phyloP scores from a whole-genome alignment of 2,797 vertebrate species.

The Coregonus suidteri region DNA sequence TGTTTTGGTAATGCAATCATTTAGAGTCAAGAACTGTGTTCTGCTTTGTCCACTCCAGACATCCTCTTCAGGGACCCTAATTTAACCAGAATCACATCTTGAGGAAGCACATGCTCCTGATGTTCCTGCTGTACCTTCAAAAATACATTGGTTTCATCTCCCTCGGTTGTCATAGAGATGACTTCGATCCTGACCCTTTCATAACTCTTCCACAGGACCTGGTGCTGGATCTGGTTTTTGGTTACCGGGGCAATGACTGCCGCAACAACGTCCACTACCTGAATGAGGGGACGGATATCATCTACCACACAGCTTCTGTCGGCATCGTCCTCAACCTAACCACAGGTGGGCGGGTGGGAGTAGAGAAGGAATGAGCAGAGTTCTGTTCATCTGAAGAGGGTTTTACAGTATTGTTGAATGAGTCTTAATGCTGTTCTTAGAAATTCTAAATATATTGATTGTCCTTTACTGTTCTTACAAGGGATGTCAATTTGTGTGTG shows the following conservation, averaged over 20 bases:
- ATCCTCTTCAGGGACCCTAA: not conserved
- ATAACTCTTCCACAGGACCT: slow-evolving; percentile 81
- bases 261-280: slow-evolving; percentile 98
- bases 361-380: not conserved
- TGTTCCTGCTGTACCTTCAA: not conserved
- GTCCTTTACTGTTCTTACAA: not conserved
- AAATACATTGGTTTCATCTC: not conserved
- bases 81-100: slow-evolving; percentile 18
- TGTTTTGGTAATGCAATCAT: slow-evolving; percentile 39
- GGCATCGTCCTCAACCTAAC: slow-evolving; percentile 94
- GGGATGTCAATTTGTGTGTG: not conserved
- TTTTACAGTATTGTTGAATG: not conserved
- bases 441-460: not conserved
- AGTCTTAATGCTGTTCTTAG: not conserved
- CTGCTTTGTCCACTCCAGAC: not conserved
- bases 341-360: slow-evolving; percentile 81
- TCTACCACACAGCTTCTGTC: slow-evolving; percentile 95
- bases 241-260: slow-evolving; percentile 97
- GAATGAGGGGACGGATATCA: slow-evolving; percentile 95
- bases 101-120: slow-evolving; percentile 17
- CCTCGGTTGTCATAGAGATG: slow-evolving; percentile 62
- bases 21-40: slow-evolving; percentile 24
- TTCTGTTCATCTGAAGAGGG: not conserved
- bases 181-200: slow-evolving; percentile 59
- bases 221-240: slow-evolving; percentile 94